Evolutionary conservation across 2,797 vertebrate genomes (phyloP), one percentile per base, ranked within the genome.

Genomic region (Lacerta viridis): DNA sequence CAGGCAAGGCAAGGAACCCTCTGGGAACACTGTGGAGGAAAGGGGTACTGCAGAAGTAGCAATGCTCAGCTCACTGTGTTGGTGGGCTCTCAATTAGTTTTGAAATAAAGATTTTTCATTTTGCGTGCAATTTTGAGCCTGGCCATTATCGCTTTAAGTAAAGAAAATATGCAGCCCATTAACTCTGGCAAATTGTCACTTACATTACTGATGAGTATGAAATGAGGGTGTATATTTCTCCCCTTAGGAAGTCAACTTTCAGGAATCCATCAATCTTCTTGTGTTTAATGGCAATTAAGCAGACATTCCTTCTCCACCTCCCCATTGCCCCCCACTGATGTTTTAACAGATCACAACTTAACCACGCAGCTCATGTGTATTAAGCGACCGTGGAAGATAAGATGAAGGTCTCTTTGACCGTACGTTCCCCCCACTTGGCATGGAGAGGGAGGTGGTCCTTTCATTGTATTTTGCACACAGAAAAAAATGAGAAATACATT

Each of bases 231-330:
- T 85, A 27, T 55, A 6, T 1, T 83, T 27, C 80, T 89, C 27
- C 93, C 87, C 23, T 4, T 36, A 82, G 85, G 75, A 80, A 80
- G 46, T 61, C 87, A 76, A 75, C 64, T 74, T 90, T n/a, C 74
- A 77, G 72, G 83, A 91, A 90, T 86, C 74, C 69, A 89, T 80
- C 87, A 92, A 36, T 29, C 76, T 92, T 86, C 90, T 88, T 46
- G 89, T 10, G 55, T 89, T 86, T 92, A 93, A 93, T 83, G 78
- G 7, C n/a, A 92, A 84, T 91, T 92, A 93, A 27, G 88, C 90
- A 89, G 33, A 13, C 20, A 33, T 71, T 78, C 87, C 78, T 85
- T 87, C 81, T 86, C 59, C 9, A 83, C 72, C 81, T 87, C 72
- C 88, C 87, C 2, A 69, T 92, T 90, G 89, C 90, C 87, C 83